phyloP scores from a whole-genome alignment of 2,113 vertebrate species.

The Prinia subflava region DNA sequence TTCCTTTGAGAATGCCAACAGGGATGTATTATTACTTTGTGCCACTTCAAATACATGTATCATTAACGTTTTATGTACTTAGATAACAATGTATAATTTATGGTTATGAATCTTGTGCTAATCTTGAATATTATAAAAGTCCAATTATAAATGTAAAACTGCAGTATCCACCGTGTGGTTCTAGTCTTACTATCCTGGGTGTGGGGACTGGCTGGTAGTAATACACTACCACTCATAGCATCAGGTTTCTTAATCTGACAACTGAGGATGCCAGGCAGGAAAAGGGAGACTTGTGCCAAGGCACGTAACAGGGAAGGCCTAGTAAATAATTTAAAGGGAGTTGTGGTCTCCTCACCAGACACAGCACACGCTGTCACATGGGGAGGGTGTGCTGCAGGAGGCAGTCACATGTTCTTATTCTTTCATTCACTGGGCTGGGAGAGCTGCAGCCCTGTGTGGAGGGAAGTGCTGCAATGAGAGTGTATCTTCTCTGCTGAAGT shows the following conservation, averaged over 20 bases:
- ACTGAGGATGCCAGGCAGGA: background rate
- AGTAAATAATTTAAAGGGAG: background rate
- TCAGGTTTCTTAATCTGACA: background rate
- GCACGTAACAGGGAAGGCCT: background rate
- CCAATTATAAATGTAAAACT: conserved; percentile 82
- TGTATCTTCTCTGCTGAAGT: background rate
- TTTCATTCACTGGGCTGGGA: background rate
- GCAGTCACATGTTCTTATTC: background rate
- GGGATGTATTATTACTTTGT: conserved; percentile 57
- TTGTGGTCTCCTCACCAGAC: background rate
- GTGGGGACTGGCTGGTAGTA: background rate
- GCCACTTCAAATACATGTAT: conserved; percentile 71
- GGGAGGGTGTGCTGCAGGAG: background rate
- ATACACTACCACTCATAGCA: background rate
- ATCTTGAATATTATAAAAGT: conserved; percentile 79
- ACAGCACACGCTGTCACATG: background rate
- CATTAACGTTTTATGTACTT: conserved; percentile 78
- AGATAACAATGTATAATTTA: conserved; percentile 83
- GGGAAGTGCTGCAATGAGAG: background rate
- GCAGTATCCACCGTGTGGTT: conserved; percentile 74
- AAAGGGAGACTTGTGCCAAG: background rate
- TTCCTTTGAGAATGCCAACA: conserved; percentile 49
- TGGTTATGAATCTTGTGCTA: conserved; percentile 80
- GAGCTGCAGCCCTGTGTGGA: background rate
- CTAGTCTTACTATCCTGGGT: conserved; percentile 64